Conservation (phyloP, 2,888 invertebrate genomes). For the Lymantria monacha region DNA sequence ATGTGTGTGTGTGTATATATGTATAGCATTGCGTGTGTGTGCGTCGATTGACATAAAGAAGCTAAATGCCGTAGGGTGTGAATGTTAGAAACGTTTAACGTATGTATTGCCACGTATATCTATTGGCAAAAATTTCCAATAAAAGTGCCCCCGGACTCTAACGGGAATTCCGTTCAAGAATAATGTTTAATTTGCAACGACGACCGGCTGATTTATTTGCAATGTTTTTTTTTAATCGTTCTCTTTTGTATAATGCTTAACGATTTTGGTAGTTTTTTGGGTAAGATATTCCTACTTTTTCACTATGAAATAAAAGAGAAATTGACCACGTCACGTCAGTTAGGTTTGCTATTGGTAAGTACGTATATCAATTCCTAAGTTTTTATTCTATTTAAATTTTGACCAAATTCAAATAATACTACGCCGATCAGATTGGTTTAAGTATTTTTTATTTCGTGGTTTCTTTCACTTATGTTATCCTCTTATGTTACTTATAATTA, state of each 20-base stretch:
- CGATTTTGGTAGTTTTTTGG: background rate
- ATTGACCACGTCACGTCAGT: too few relatives aligned
- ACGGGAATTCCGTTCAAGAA: conserved; percentile 64
- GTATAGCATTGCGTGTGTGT: conserved; percentile 36
- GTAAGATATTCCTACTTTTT: too few relatives aligned
- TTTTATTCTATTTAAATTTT: too few relatives aligned
- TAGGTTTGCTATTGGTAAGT: too few relatives aligned
- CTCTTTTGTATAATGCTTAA: background rate
- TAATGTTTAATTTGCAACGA: conserved; percentile 78
- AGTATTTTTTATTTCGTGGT: too few relatives aligned
- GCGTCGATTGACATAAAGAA: conserved; percentile 69
- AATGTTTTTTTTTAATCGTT: conserved; percentile 22
- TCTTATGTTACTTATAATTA: too few relatives aligned
- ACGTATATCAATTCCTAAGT: too few relatives aligned
- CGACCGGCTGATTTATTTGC: conserved; percentile 61
- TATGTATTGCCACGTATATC: conserved; percentile 80
- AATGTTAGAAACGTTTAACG: conserved; percentile 58
- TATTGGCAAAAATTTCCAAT: conserved; percentile 78
- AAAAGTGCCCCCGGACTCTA: conserved; percentile 62
- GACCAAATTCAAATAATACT: too few relatives aligned
- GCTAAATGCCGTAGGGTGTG: conserved; percentile 72
- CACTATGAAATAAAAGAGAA: too few relatives aligned
- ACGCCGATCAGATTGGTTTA: too few relatives aligned
- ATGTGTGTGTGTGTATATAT: conserved; percentile 34
- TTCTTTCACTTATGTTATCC: too few relatives aligned